phyloP scores from a whole-genome alignment of 1,140 invertebrate species.

The Pogonomyrmex californicus region DNA sequence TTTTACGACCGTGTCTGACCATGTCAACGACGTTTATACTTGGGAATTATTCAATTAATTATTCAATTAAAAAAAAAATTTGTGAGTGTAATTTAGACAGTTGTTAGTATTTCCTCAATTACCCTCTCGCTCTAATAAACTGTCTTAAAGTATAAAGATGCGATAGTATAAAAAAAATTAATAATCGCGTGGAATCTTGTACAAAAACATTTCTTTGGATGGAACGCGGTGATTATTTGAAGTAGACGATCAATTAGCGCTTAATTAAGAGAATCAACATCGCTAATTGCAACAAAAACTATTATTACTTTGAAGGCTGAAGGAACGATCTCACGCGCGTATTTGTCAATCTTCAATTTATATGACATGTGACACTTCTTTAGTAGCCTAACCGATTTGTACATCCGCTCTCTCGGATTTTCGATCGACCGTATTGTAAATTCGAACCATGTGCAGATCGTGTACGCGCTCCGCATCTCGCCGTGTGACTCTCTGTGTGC shows the following conservation, averaged over 20 bases:
- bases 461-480: conserved; percentile 1
- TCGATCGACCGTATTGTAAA: conserved; percentile 13
- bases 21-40: background rate
- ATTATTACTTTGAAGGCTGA: background rate
- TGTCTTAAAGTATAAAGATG: background rate
- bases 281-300: background rate
- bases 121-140: background rate
- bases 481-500: conserved; percentile 25
- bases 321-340: background rate
- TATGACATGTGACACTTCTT: background rate
- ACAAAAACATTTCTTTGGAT: background rate
- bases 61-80: background rate
- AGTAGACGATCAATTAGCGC: background rate
- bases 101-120: background rate
- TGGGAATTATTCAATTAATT: background rate
- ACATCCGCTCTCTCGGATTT: background rate
- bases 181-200: background rate
- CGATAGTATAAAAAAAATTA: background rate
- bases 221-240: background rate
- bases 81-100: background rate
- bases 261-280: background rate
- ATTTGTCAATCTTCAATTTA: conserved; percentile 2
- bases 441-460: conserved; percentile 14
- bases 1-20: background rate
- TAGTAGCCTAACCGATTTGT: background rate